Evolutionary conservation across 2,888 invertebrate species (phyloP), one percentile per base, ranked within the genome.

Genomic region (Lepas anatifera): DNA sequence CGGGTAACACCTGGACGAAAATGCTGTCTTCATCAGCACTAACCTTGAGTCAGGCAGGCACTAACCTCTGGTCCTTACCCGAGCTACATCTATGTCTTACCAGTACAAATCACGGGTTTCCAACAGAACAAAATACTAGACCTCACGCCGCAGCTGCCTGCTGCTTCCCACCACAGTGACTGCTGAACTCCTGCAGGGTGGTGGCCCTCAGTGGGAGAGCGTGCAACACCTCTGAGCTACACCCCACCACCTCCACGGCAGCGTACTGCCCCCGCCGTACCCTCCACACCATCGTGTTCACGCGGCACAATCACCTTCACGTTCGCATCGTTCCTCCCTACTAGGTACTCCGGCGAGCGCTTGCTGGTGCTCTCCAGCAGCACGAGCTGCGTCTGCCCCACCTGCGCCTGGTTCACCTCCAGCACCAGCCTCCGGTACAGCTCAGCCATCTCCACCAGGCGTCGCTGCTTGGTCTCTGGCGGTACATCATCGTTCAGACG

Each of bases 281-380:
- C 32, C 37, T 10, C n/a, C 37, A 22, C 37, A 8, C n/a, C 11
- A 13, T 6, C n/a, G 11, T 22, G 8, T 25, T 25, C 37, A 7
- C 25, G 25, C n/a, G 64, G 64, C 37, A 66, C 39, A 27, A 66
- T 84, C 0, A 92, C 91, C 81, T 89, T 90, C 3, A 87, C 86
- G 76, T 94, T 94, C 32, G 87, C 86, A 77, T 96, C 95, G 77
- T 90, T 94, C 74, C 94, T 84, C 0, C 94, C 95, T 73, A 85
- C 85, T 73, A 91, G 77, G 71, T 87, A 80, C 32, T 84, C 78
- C 0, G 83, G 79, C 0, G 89, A 87, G 75, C 88, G 85, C 77
- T 86, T 89, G 69, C 87, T 86, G 68, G 73, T 85, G 18, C 92
- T 91, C 82, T 97, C 95, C 3, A 96, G 84, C 10, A 98, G 82